Conservation (phyloP, 1,140 invertebrate species). For the Bombus waltoni region DNA sequence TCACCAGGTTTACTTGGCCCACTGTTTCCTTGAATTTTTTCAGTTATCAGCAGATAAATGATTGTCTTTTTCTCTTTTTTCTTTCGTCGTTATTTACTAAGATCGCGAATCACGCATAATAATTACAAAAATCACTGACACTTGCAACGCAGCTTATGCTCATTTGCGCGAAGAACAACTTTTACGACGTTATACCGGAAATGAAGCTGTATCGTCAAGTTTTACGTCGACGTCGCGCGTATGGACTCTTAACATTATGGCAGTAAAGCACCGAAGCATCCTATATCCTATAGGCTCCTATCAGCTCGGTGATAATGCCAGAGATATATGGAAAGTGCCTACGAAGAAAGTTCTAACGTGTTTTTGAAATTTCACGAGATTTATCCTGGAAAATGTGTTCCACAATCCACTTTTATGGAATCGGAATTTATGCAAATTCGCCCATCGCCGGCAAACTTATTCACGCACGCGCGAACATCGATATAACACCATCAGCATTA, state of each 20-base stretch:
- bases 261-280: neutral
- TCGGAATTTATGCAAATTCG: neutral
- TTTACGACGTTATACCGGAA: too few species aligned
- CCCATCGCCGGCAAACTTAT: neutral
- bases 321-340: neutral
- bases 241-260: neutral
- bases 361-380: neutral
- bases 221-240: neutral
- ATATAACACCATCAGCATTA: neutral
- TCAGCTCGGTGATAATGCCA: neutral
- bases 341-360: neutral
- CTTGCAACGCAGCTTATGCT: neutral
- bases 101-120: too few species aligned
- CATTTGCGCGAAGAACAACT: neutral
- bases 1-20: too few species aligned
- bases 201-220: constrained; percentile 10
- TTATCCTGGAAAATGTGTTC: neutral
- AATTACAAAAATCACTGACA: neutral
- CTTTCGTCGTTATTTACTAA: neutral
- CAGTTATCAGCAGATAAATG: neutral
- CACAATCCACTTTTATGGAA: too few species aligned
- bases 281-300: neutral
- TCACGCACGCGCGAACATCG: neutral
- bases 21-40: neutral
- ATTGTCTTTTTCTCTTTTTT: too few species aligned